These are phyloP conservation scores for Pheosia tremula DNA, from an alignment of 2,888 invertebrate species.

Conservation along the genomic window DNA sequence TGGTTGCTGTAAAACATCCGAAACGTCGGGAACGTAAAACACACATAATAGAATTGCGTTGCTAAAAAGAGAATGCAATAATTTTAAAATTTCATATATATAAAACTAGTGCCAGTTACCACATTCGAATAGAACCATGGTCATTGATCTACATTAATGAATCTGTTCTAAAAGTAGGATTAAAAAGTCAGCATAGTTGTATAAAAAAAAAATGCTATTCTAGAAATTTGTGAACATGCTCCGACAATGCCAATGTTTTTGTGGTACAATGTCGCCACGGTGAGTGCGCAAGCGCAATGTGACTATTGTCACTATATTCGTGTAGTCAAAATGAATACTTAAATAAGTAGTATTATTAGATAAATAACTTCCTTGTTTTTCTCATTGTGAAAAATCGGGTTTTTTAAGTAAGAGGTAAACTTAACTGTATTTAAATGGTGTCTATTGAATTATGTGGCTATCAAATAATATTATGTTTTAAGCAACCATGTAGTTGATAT, in stretches of 20 bases:
- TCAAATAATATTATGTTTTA: neutral
- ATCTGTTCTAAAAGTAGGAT: slow-evolving; percentile 1
- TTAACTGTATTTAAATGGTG: no score
- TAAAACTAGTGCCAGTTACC: no score
- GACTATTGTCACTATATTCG: neutral
- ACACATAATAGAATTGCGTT: no score
- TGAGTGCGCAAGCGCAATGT: neutral
- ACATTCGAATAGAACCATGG: no score
- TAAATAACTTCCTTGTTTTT: slow-evolving; percentile 5
- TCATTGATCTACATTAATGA: neutral
- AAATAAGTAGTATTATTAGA: neutral
- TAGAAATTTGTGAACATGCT: neutral
- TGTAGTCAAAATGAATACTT: neutral
- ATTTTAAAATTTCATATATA: no score
- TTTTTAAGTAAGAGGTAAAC: neutral
- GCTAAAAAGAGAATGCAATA: no score
- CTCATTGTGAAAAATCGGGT: neutral
- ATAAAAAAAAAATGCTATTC: neutral
- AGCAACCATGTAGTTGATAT: neutral
- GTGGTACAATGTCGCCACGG: neutral
- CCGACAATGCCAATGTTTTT: neutral
- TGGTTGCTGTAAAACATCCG: no score
- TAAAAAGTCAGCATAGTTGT: neutral
- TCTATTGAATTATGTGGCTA: neutral
- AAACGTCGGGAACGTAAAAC: no score